A percentile compares a stretch with the other conserved stretches of the same genome.
phyloP scores from a whole-genome alignment of 1,140 invertebrate species.

The Coboldia fuscipes region DNA sequence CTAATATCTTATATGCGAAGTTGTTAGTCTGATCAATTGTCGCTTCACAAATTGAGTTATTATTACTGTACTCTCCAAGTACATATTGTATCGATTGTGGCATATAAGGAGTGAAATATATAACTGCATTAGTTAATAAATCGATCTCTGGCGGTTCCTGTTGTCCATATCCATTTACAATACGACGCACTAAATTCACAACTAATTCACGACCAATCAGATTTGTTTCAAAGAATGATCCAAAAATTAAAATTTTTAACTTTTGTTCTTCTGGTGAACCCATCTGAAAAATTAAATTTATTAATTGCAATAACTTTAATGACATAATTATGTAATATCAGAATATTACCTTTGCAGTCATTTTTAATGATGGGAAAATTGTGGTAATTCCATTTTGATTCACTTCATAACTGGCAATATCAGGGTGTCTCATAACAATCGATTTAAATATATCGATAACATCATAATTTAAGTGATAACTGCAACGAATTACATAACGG shows the following conservation, averaged over 20 bases:
- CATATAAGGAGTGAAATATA: constrained; percentile 56
- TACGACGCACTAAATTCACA: constrained; percentile 59
- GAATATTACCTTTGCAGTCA: constrained; percentile 16
- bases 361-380: constrained; percentile 14
- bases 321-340: neutral
- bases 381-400: constrained; percentile 26
- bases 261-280: constrained; percentile 54
- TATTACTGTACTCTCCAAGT: constrained; percentile 9
- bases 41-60: constrained; percentile 7
- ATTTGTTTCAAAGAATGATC: constrained; percentile 64
- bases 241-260: constrained; percentile 59
- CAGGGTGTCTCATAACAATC: constrained; percentile 37
- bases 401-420: constrained; percentile 35
- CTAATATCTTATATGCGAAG: constrained; percentile 14
- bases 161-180: constrained; percentile 43
- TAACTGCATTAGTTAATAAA: constrained; percentile 44
- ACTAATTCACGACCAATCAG: constrained; percentile 66
- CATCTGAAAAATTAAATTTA: constrained; percentile 23
- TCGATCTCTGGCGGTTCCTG: constrained; percentile 35
- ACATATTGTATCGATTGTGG: constrained; percentile 10
- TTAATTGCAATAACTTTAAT: neutral
- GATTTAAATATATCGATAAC: constrained; percentile 35
- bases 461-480: constrained; percentile 40
- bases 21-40: constrained; percentile 14
- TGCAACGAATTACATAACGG: neutral